Conservation (phyloP, 2,113 vertebrate species). For the Megatriorchis doriae region DNA sequence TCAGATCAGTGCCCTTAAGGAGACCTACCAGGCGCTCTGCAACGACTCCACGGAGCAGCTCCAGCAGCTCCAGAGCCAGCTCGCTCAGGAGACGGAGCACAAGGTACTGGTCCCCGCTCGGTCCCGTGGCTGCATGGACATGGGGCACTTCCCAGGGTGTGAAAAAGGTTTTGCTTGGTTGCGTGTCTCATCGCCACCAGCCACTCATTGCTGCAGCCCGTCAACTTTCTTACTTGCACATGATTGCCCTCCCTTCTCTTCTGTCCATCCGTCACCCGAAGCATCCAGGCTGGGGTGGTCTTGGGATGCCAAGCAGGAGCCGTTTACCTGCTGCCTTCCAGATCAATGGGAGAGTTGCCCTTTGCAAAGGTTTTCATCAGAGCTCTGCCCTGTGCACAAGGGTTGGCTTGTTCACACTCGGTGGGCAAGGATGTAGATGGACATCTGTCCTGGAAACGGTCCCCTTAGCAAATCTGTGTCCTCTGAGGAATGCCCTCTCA, state of each 20-base stretch:
- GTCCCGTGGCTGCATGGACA: neutral
- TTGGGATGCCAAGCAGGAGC: constrained; percentile 5
- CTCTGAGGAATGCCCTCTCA: neutral
- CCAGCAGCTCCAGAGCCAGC: constrained; percentile 88
- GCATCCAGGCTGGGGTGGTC: constrained; percentile 24
- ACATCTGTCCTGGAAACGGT: neutral
- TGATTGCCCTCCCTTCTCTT: constrained; percentile 20
- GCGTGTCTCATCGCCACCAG: neutral
- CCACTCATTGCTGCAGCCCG: neutral
- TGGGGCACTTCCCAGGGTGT: neutral
- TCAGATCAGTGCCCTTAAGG: constrained; percentile 81
- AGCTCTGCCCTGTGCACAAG: neutral
- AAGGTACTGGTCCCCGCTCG: constrained; percentile 81
- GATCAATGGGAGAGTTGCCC: neutral
- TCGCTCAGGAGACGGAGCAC: constrained; percentile 89
- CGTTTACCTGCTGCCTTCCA: neutral
- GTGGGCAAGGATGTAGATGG: neutral
- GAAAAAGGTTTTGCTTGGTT: neutral
- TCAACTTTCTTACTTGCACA: constrained; percentile 20
- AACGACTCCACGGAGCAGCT: constrained; percentile 83
- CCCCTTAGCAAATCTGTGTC: neutral
- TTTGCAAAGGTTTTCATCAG: neutral
- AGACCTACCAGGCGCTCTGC: constrained; percentile 86
- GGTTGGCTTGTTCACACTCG: neutral
- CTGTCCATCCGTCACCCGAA: neutral